Base-by-base conservation (phyloP, 2,797 vertebrate species). In the Sphaeramia orbicularis region DNA sequence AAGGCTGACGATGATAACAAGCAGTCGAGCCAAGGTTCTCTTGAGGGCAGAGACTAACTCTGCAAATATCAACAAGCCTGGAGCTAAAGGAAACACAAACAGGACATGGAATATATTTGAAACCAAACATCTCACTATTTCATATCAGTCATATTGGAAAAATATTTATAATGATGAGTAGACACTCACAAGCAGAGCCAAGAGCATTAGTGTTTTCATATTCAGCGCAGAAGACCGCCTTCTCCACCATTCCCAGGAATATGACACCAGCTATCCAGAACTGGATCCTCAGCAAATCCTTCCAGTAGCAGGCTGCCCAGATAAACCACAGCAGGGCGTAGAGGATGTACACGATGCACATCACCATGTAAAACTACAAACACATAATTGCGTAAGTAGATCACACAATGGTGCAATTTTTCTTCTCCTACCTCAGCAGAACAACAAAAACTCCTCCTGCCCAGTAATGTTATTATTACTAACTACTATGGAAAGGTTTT, bases 251-350 rank as follows among this genome's bases (percentile, higher is more conserved):
- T 56, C 96, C 96, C 12, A 97, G 88, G 71, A 96, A 95, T 80
- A 97, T 96, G 63, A 97, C 96, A 35, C 94, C 95, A 15, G 95
- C 96, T 35, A 97, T 96, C 96, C 96, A 97, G 89, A 97, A 96
- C 91, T 97, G 96, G 83, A 97, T 97, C 68, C 96, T 89, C 75
- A 97, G 86, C 77, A 96, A 92, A 70, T 97, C 96, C 80, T 96
- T 96, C 96, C 96, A 97, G 66, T 96, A 96, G 84, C 96, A 96
- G 41, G 96, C 93, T 2, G 95, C 94, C 96, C 96, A 96, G 59
- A 91, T 55, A 14, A 97, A 94, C 96, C 96, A 97, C 54, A 97
- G 93, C 74, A 96, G 53, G 40, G 94, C 96, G 8, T 94, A 95
- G 10, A 96, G 78, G 87, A 96, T 95, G 87, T 97, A 96, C 69